Evolutionary conservation across 1,140 invertebrate species (phyloP), one percentile per base, ranked within the genome.

Genomic region (Megathymus violae): DNA sequence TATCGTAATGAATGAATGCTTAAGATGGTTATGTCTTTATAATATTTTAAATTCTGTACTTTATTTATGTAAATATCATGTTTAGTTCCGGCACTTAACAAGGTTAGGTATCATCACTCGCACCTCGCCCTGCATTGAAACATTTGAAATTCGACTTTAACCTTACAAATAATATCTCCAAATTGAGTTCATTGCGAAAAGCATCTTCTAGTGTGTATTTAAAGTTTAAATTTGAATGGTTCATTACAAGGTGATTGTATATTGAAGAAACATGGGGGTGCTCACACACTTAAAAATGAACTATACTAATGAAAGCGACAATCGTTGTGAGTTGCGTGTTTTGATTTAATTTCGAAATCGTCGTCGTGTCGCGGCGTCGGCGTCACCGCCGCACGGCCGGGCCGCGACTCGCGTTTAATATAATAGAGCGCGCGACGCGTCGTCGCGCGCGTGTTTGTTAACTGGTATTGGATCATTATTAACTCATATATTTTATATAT

Each of bases 1-100:
- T 74, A 78, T 78, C 70, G 71, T 78, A 79, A 80, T 71, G 58
- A 79, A 80, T 71, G 58, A 80, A 76, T 81, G 78, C 70, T 81
- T 80, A 80, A 81, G 69, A 77, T 78, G 78, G 68, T 78, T 85
- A 79, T 76, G 67, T 73, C 71, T n/a, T 76, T 79, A 71, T 74
- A 66, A 78, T 76, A 74, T 77, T 75, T 78, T 78, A 75, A 80
- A 66, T 78, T 76, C 67, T 67, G 69, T 74, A 64, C 76, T 69
- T 78, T 78, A 80, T 73, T 74, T 71, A 63, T 82, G 78, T 85
- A 85, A 83, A 82, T 83, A 83, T 76, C 64, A 75, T 38, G 25
- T 60, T 74, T 64, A 40, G 51, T 71, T 72, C 50, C 46, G 50
- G 38, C 61, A 64, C 10, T 50, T 22, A 27, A 38, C 13, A 34